A percentile compares a stretch with the other conserved stretches of the same genome.
phyloP scores from a whole-genome alignment of 2,113 vertebrate genomes.

The Siphamia tubifer region DNA sequence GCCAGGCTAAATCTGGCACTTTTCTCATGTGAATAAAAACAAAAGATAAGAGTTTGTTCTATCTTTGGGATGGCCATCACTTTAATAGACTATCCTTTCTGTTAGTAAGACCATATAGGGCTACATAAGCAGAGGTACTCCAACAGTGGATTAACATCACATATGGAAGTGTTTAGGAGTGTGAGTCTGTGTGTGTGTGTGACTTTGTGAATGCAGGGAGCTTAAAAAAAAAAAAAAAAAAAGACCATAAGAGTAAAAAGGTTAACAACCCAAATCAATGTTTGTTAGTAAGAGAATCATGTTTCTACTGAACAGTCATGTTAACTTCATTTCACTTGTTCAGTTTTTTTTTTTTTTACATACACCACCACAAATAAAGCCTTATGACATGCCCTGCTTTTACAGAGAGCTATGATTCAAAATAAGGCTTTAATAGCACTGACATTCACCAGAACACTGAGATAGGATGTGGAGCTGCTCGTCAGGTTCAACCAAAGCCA shows the following conservation, averaged over 20 bases:
- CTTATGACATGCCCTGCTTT: neutral
- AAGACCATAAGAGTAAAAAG: neutral
- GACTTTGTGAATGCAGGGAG: neutral
- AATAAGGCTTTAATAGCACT: neutral
- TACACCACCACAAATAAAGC: neutral
- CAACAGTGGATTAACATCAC: neutral
- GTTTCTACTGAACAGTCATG: conserved; percentile 11
- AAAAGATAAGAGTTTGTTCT: neutral
- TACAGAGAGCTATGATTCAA: neutral
- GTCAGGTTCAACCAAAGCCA: neutral
- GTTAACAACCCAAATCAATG: neutral
- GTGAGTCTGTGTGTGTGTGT: neutral
- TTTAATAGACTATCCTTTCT: neutral
- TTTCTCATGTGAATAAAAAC: neutral
- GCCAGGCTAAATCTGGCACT: neutral
- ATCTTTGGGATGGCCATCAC: neutral
- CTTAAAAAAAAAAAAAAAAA: neutral
- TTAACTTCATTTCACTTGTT: neutral
- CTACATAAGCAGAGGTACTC: too few relatives aligned
- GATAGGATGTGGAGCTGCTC: neutral
- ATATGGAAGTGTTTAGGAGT: neutral
- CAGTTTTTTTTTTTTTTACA: neutral
- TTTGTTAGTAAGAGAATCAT: neutral
- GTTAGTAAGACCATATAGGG: neutral
- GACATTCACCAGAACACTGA: conserved; percentile 24